These are phyloP conservation scores for Ephydatia muelleri DNA, from an alignment of 37 sponge, comb jelly and placozoan species.

Conservation along the genomic window DNA sequence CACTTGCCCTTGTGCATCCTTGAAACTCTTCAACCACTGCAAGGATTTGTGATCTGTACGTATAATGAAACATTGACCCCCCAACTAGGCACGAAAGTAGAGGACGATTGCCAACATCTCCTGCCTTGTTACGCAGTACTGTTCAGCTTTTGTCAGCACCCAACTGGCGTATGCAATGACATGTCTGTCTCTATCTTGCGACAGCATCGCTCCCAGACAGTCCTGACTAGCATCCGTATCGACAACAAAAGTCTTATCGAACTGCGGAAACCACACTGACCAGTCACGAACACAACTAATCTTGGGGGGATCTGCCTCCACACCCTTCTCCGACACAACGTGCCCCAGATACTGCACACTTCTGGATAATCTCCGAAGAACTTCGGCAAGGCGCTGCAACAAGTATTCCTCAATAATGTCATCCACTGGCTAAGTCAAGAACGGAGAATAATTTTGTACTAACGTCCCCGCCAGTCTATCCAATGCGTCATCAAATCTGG, in stretches of 20 bases:
- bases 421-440: conserved; percentile 17
- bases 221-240: no score
- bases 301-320: no score
- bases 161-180: conserved; percentile 40
- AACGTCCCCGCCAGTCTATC: neutral
- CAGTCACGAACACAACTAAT: no score
- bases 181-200: no score
- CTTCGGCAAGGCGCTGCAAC: neutral
- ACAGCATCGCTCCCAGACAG: no score
- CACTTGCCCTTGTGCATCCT: conserved; percentile 20
- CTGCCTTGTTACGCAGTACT: conserved; percentile 38
- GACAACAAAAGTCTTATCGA: no score
- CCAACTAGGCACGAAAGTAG: conserved; percentile 16
- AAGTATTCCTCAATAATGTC: conserved; percentile 8
- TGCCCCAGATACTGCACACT: no score
- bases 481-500: conserved; percentile 26
- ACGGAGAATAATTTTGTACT: neutral
- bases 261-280: no score
- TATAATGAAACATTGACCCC: conserved; percentile 8
- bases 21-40: conserved; percentile 24
- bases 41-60: conserved; percentile 33
- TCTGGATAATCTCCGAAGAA: no score
- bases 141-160: conserved; percentile 22
- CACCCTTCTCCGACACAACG: no score
- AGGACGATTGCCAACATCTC: conserved; percentile 35